These are phyloP conservation scores for Drosophila serrata DNA, from an alignment of 1,140 invertebrate species.

Conservation along the genomic window DNA sequence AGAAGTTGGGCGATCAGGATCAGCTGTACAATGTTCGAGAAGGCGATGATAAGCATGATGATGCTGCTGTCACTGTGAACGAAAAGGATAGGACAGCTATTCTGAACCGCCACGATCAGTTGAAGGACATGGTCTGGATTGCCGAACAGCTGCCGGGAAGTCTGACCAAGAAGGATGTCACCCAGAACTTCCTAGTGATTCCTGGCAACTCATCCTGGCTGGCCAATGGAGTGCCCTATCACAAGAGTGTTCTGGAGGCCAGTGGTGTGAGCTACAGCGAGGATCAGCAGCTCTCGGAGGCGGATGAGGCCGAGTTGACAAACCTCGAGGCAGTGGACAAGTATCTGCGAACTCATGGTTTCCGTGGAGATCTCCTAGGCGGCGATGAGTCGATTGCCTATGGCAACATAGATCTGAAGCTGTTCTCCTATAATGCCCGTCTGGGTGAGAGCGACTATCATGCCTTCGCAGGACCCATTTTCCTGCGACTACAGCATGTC, in stretches of 20 bases:
- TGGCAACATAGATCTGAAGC: conserved; percentile 84
- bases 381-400: conserved; percentile 82
- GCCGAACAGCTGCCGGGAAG: conserved; percentile 93
- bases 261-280: conserved; percentile 83
- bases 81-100: conserved; percentile 78
- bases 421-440: conserved; percentile 80
- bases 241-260: conserved; percentile 86
- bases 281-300: conserved; percentile 86
- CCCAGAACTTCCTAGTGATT: conserved; percentile 87
- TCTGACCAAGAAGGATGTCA: conserved; percentile 89
- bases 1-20: conserved; percentile 84
- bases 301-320: conserved; percentile 68
- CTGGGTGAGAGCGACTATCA: conserved; percentile 79
- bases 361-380: conserved; percentile 81
- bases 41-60: conserved; percentile 72
- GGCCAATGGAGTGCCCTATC: conserved; percentile 93
- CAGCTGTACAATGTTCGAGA: conserved; percentile 62
- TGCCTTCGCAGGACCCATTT: conserved; percentile 82
- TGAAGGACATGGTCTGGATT: conserved; percentile 90
- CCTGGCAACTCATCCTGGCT: conserved; percentile 90
- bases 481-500: conserved; percentile 73
- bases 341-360: conserved; percentile 72
- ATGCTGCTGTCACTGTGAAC: conserved; percentile 86
- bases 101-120: conserved; percentile 81
- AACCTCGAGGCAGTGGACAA: conserved; percentile 75